Evolutionary conservation across 2,888 invertebrate species (phyloP), one percentile per base, ranked within the genome.

Genomic region (Meiosimyza decipiens): DNA sequence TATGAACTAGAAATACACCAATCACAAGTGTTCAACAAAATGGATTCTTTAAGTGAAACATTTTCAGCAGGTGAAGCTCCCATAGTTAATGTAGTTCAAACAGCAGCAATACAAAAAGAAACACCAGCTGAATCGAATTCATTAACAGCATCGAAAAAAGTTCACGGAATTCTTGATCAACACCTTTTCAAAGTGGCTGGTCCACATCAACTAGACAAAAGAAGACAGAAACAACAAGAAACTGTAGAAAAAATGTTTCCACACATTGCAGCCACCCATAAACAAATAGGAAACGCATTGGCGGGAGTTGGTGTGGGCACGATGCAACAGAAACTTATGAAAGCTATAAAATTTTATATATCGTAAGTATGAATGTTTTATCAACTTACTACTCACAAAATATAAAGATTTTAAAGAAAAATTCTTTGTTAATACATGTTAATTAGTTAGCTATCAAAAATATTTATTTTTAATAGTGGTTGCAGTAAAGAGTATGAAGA

Each of bases 401-500:
- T 22, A 22, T 22, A 22, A 22, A 22, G 22, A 22, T 22, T 22
- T 22, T 22, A 2, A 22, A 22, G 2, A 22, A 22, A 22, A 22
- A 22, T 22, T 22, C 22, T 22, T 22, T 22, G 22, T 22, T 22
- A n/a, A n/a, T 7, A 66, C 33, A 15, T n/a, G 15, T 12, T 16
- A n/a, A 62, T 52, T 40, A 1, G 22, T 22, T 22, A 22, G 22
- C 22, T 22, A 40, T 57, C 55, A 47, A 28, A 57, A 33, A 57
- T 49, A 2, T 67, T 40, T 16, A 12, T 16, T 33, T 64, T 1
- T 62, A 68, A 11, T 51, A 82, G 82, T 72, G 80, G 80, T 73
- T 80, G 80, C 71, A 76, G 80, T 0, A 77, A 78, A 47, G 80
- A 77, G 22, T 77, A 80, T 60, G 78, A 79, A 49, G 69, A 72